Evolutionary conservation across 2,113 vertebrate species (phyloP).

Genomic region (Callaeas wilsoni): DNA sequence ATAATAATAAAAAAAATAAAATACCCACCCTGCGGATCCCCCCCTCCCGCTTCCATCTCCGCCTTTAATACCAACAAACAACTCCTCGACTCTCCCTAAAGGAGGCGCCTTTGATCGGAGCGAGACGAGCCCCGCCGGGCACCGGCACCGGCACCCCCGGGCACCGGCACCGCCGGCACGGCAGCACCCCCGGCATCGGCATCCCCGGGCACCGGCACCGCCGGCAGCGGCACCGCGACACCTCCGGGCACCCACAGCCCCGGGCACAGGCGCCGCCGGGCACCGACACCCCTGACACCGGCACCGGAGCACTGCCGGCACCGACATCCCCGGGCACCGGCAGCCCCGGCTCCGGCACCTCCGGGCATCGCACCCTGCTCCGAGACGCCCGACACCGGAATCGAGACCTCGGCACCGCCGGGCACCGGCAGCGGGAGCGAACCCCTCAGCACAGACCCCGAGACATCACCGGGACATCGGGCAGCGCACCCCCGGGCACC

Average conservation of each 20-base stretch:
- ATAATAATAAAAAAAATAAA: not conserved
- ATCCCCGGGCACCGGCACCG: no score
- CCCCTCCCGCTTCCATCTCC: not conserved
- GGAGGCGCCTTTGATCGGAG: constrained; percentile 41
- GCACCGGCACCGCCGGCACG: not conserved
- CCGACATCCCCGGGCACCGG: not conserved
- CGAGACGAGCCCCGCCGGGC: not conserved
- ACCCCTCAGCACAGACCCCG: not conserved
- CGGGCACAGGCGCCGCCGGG: no score
- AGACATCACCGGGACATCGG: not conserved
- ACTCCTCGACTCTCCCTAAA: constrained; percentile 23
- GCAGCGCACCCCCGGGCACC: not conserved
- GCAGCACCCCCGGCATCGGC: no score
- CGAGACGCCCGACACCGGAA: not conserved
- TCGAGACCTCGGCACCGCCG: no score
- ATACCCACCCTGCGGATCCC: not conserved
- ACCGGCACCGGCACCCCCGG: not conserved
- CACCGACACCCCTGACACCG: not conserved
- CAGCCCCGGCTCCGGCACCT: not conserved
- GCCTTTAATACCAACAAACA: constrained; percentile 28
- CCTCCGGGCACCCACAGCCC: not conserved
- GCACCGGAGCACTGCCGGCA: not conserved
- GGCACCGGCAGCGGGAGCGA: not conserved
- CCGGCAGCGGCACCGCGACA: no score
- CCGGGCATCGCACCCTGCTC: not conserved